Evolutionary conservation across 2,888 invertebrate genomes (phyloP), one percentile per base, ranked within the genome.

Genomic region (Chaitophorus viminalis): DNA sequence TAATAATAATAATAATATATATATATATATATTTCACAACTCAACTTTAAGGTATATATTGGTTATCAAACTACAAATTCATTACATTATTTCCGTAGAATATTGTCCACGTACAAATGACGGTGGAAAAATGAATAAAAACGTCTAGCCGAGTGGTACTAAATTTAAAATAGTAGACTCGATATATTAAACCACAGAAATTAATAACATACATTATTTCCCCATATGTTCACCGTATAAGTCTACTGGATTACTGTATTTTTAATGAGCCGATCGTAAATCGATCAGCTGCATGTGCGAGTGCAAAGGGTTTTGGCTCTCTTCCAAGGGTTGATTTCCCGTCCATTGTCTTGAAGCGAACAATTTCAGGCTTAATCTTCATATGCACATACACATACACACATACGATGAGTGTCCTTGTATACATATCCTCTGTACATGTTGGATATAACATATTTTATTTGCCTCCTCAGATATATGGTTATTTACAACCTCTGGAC

Each of bases 331-430:
- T 79, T 79, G 72, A 31, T 74, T 79, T 87, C 36, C 68, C 36
- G 46, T 52, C 74, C n/a, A 74, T 87, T 87, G 78, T 87, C 74
- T 87, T 74, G 65, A 29, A 68, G 14, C 85, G 5, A 78, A 87
- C 86, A 79, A 87, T 87, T 74, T 21, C 25, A 25, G 79, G 79
- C 78, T 74, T 31, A 74, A 54, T 60, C 60, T 87, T 79, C 31
- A 8, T 85, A 70, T 33, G 52, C 65, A 68, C 17, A 46, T 21
- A 76, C 46, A 31, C 29, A 21, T 31, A 21, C 33, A 75, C 25
- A 25, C 46, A 18, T 29, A 14, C 75, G 29, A 21, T 25, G 72
- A 36, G 75, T 75, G 60, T 21, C 31, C 60, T 60, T 29, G 18
- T 29, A 29, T 75, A 46, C n/a, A n/a, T n/a, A 65, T 75, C 76